Conservation (phyloP, 2,113 vertebrate genomes). For the Bubo bubo region DNA sequence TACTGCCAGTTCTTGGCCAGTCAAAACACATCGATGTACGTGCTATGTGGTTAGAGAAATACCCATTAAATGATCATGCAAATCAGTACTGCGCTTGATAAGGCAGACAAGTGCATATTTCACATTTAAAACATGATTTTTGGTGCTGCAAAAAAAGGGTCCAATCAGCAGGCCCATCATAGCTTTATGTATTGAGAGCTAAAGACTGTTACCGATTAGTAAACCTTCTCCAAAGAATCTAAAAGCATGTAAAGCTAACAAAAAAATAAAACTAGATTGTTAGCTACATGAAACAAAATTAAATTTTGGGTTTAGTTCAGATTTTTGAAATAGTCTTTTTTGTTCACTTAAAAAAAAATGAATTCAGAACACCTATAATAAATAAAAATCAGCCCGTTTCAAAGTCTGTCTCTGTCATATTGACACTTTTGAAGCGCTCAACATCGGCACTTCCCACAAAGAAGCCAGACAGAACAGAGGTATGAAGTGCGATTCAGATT, state of each 20-base stretch:
- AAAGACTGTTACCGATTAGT: neutral
- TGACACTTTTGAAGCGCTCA: accelerated
- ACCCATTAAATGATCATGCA: neutral
- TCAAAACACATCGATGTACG: neutral
- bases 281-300: neutral
- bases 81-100: neutral
- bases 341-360: neutral
- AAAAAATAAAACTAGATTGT: neutral
- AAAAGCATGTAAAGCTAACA: neutral
- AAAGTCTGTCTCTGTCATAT: accelerated
- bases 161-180: neutral
- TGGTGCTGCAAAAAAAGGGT: neutral
- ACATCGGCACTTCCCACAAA: neutral
- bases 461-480: neutral
- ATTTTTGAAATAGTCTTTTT: neutral
- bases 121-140: neutral
- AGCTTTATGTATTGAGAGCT: accelerated
- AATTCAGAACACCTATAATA: neutral
- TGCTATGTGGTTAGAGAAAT: neutral
- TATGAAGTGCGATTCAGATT: neutral
- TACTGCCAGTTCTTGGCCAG: neutral
- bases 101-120: neutral
- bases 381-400: neutral
- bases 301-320: neutral
- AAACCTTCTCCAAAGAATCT: neutral